Base-by-base conservation (phyloP, 1,140 invertebrate genomes). In the Brachionus plicatilis region DNA sequence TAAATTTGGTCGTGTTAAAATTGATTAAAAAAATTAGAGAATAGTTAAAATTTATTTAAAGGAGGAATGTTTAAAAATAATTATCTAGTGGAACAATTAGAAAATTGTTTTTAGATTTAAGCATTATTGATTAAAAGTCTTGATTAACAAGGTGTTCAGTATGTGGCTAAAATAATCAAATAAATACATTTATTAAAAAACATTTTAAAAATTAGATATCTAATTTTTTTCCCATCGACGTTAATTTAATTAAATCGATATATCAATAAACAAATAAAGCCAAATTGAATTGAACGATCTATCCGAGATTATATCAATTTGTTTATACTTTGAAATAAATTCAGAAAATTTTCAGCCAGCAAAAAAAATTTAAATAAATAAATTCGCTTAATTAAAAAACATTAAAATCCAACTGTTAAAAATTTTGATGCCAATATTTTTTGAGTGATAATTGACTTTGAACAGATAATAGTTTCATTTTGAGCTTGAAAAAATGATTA, bases 351-450 rank as follows among this genome's bases (percentile, higher is more conserved):
- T 24, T 17, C 70, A 11, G 37, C 12, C 7, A 70, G 17, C 11
- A 33, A 70, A 41, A 72, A 41, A 75, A 75, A 75, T 24, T 43
- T 37, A 43, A 75, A 43, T 43, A 75, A 75, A 75, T 43, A 75
- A 75, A 43, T 50, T 24, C 47, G 47, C 45, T 76, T 76, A 76
- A 76, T 76, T 76, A 76, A 76, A 76, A 76, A 76, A 76, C 72
- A 76, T 76, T 76, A 76, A 76, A 76, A 29, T 76, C 72, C 72
- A 76, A 76, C 72, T 76, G 72, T 50, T 72, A 7, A 68, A 68
- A 20, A 7, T 43, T 47, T 50, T 50, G 17, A 53, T 76, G 43
- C 14, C 72, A 76, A 76, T 50, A 12, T 14, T 75, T 70, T 43
- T 43, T n/a, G n/a, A 50, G 17, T 50, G 72, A 76, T 76, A 76